Conservation (phyloP, 2,113 vertebrate species). For the Strigops habroptila region DNA sequence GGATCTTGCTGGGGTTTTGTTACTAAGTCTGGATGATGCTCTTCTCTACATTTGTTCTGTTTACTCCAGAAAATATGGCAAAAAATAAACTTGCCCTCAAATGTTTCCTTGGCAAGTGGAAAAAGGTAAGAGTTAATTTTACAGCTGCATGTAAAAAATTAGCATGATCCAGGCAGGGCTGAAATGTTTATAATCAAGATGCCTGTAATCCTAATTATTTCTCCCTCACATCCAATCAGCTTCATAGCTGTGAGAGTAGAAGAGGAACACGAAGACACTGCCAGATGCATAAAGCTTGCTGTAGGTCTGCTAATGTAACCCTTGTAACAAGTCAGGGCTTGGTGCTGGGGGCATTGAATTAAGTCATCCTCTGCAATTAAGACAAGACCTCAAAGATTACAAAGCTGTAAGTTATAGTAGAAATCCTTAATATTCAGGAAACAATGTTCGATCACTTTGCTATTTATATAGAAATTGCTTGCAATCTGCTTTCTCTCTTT, state of each 20-base stretch:
- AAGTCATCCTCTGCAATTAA: background rate
- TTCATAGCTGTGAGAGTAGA: background rate
- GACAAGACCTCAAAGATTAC: background rate
- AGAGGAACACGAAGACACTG: background rate
- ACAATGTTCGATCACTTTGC: background rate
- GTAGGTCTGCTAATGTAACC: fast-evolving
- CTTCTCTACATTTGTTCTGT: background rate
- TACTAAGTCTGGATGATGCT: background rate
- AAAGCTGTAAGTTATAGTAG: background rate
- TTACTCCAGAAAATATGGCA: background rate
- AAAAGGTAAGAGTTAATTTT: background rate
- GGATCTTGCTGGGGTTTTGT: background rate
- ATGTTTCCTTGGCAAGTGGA: background rate
- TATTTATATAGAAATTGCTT: background rate
- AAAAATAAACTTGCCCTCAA: background rate
- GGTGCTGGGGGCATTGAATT: fast-evolving
- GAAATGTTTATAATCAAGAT: background rate
- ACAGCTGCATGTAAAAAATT: background rate
- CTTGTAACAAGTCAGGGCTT: background rate
- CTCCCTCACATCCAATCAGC: background rate
- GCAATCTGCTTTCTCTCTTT: background rate
- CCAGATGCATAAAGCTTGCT: background rate
- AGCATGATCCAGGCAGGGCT: background rate
- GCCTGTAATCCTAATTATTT: background rate
- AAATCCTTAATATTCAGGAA: background rate